phyloP scores from a whole-genome alignment of 2,113 vertebrate genomes.

The Sander lucioperca region DNA sequence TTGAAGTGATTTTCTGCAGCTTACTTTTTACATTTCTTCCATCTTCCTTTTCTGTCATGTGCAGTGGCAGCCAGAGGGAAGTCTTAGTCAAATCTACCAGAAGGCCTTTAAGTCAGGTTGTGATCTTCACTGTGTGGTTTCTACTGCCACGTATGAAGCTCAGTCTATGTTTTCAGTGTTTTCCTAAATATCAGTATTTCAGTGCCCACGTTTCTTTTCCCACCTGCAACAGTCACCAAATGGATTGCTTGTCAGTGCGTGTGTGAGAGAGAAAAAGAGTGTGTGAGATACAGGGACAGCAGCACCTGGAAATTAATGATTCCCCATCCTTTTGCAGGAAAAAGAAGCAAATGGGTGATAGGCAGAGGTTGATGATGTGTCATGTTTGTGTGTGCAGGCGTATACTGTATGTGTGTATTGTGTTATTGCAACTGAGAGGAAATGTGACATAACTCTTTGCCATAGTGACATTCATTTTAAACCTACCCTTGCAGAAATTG shows the following conservation, averaged over 20 bases:
- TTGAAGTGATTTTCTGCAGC: conserved; percentile 21
- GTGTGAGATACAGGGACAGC: conserved; percentile 45
- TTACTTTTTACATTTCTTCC: conserved; percentile 24
- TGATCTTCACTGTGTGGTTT: conserved; percentile 16
- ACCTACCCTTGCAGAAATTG: conserved; percentile 27
- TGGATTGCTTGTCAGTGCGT: conserved; percentile 44
- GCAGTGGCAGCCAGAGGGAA: neutral
- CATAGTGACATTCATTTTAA: conserved; percentile 49
- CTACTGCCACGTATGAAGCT: neutral
- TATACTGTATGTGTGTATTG: neutral
- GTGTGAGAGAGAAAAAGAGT: conserved; percentile 43
- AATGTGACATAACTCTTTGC: conserved; percentile 47
- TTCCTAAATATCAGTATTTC: conserved; percentile 23
- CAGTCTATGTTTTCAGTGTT: conserved; percentile 19
- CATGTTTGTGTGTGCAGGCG: conserved; percentile 38
- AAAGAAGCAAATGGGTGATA: conserved; percentile 51
- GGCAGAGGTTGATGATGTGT: conserved; percentile 55
- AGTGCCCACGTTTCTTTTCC: conserved; percentile 24
- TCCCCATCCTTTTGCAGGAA: conserved; percentile 33
- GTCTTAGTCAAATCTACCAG: neutral
- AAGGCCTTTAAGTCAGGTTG: conserved; percentile 2
- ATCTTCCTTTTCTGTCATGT: neutral
- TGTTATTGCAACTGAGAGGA: conserved; percentile 27
- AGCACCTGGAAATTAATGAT: conserved; percentile 68
- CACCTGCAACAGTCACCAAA: conserved; percentile 39